Conservation (phyloP, 2,113 vertebrate genomes). For the Picathartes gymnocephalus region DNA sequence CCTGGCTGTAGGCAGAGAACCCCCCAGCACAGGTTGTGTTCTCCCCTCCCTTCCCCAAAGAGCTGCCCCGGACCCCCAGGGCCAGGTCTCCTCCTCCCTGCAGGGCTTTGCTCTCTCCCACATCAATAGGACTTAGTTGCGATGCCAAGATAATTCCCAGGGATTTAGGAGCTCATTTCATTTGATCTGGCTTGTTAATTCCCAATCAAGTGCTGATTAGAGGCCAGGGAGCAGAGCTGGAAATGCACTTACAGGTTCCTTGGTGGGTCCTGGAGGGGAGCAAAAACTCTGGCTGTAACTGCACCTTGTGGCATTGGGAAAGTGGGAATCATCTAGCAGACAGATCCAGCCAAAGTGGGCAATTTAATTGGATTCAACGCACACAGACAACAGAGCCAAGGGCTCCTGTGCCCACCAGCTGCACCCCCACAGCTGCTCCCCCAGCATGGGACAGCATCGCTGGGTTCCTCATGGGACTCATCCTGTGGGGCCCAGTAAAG, state of each 20-base stretch:
- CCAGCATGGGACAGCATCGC: rapidly evolving
- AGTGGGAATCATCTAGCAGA: background rate
- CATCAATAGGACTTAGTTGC: background rate
- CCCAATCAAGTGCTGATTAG: background rate
- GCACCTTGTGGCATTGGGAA: background rate
- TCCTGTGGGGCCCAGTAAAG: rapidly evolving
- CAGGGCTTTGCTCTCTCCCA: background rate
- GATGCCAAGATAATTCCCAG: background rate
- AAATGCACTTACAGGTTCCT: background rate
- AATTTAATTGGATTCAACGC: background rate
- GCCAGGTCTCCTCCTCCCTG: background rate
- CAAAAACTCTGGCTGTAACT: background rate
- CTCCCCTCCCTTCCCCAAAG: background rate
- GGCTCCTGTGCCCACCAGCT: background rate
- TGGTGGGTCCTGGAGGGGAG: background rate
- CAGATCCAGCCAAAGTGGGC: background rate
- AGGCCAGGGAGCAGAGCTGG: background rate
- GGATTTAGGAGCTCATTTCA: slow-evolving; percentile 1
- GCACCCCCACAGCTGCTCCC: background rate
- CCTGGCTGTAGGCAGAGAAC: background rate
- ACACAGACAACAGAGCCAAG: background rate
- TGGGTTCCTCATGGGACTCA: background rate
- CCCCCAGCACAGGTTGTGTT: background rate
- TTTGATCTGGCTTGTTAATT: slow-evolving; percentile 25
- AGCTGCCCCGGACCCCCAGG: background rate